These are phyloP conservation scores for Dascyllus trimaculatus DNA, from an alignment of 2,113 vertebrate species.

Conservation along the genomic window DNA sequence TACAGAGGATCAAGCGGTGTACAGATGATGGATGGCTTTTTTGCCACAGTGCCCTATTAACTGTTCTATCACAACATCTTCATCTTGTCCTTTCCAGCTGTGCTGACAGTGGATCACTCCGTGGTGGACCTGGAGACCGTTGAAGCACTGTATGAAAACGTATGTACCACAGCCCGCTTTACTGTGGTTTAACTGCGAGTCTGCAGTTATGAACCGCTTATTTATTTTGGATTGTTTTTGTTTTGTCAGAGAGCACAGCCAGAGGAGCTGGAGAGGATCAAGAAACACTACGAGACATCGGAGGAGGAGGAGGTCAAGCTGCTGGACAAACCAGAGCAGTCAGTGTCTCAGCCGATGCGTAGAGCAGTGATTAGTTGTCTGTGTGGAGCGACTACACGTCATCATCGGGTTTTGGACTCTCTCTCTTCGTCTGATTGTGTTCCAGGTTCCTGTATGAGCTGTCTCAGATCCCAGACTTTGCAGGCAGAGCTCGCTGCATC, in stretches of 20 bases:
- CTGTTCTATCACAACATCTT: neutral
- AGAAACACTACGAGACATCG: constrained; percentile 90
- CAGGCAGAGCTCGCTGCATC: constrained; percentile 91
- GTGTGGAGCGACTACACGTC: neutral
- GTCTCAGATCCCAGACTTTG: constrained; percentile 95
- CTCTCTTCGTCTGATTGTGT: constrained; percentile 5
- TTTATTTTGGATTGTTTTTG: neutral
- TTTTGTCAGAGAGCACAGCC: constrained; percentile 93
- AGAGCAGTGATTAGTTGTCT: neutral
- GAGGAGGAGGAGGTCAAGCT: constrained; percentile 92
- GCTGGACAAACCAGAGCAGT: constrained; percentile 98
- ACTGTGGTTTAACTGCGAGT: neutral
- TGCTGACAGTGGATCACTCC: constrained; percentile 92
- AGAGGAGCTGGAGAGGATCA: constrained; percentile 93
- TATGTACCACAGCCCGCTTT: constrained; percentile 76
- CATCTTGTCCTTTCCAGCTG: constrained; percentile 80
- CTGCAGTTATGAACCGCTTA: neutral
- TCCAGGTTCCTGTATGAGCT: constrained; percentile 95
- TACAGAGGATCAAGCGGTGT: no score
- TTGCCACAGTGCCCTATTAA: neutral
- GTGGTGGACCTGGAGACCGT: constrained; percentile 95
- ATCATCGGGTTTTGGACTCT: neutral
- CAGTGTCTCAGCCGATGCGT: constrained; percentile 72
- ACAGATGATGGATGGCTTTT: no score
- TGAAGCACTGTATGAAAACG: constrained; percentile 96